Base-by-base conservation (phyloP, 30 jellyfish, hydroid and myxozoan species). In the Hydractinia symbiolongicarpus region DNA sequence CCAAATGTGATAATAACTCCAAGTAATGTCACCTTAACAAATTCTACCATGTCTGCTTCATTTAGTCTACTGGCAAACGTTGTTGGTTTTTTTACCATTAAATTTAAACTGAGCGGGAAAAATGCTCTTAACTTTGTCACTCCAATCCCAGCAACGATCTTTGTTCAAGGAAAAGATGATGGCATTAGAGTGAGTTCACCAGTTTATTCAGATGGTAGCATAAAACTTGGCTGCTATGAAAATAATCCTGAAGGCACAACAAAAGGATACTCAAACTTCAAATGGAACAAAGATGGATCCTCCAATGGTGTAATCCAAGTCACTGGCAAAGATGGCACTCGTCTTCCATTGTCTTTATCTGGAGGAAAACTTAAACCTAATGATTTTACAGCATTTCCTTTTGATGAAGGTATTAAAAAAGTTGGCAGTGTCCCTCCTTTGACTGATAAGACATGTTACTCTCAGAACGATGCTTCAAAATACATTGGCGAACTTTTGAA, bases 401-500 rank as follows among this genome's bases (percentile, higher is more conserved):
- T 64, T n/a, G 16, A 7, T n/a, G 4, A 77, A 30, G n/a, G 19
- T 9, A 17, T 53, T 15, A n/a, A 54, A 21, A 52, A 13, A 8
- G 57, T 8, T 8, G 7, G 53, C 10, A 62, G 66, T n/a, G 40
- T 54, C 7, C n/a, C 83, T 68, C 76, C 67, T 54, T 52, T 9
- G 9, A 51, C 55, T 11, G 30, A 30, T 21, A 70, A 15, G 44
- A 68, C 69, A 13, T 86, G 95, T 55, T 66, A 66, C 54, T 81
- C 88, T 7, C 50, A 73, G 54, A 21, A 50, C 8, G 83, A 88
- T 40, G 71, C 95, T 14, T 70, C 89, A 13, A 58, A 66, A 56
- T 86, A 86, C 56, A 79, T 86, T 6, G 50, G 89, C 1, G 83
- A 73, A 14, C 55, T 81, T 17, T 83, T 81, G 21, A 84, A 80